Evolutionary conservation across 2,113 vertebrate genomes (phyloP).

Genomic region (Ursus arctos): DNA sequence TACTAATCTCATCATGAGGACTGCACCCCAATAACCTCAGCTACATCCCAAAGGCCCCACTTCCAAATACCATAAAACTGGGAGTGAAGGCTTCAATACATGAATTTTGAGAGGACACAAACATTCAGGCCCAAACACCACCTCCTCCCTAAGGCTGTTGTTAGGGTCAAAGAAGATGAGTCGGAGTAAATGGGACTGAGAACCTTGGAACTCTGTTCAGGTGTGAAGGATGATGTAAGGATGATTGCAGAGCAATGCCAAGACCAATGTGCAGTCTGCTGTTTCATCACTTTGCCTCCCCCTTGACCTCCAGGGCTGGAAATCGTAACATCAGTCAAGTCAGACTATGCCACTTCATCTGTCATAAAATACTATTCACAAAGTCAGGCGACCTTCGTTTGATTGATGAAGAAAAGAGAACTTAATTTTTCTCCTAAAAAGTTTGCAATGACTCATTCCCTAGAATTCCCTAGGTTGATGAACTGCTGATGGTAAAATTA

Average conservation of each 20-base stretch:
- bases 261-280: background rate
- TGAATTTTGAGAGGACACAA: background rate
- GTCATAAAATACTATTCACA: slow-evolving; percentile 28
- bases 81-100: background rate
- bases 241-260: background rate
- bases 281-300: background rate
- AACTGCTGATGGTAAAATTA: background rate
- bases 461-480: background rate
- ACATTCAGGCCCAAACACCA: background rate
- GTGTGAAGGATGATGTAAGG: background rate
- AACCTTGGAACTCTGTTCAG: background rate
- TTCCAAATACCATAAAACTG: background rate
- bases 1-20: background rate
- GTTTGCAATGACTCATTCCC: background rate
- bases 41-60: background rate
- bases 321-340: slow-evolving; percentile 54
- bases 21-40: background rate
- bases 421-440: slow-evolving; percentile 63
- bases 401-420: slow-evolving; percentile 50
- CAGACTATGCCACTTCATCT: slow-evolving; percentile 12
- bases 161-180: background rate
- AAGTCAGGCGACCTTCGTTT: slow-evolving; percentile 37
- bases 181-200: background rate
- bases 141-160: background rate
- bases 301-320: slow-evolving; percentile 16